These are phyloP conservation scores for Spongilla lacustris DNA, from an alignment of 37 sponge, comb jelly and placozoan species.

Conservation along the genomic window DNA sequence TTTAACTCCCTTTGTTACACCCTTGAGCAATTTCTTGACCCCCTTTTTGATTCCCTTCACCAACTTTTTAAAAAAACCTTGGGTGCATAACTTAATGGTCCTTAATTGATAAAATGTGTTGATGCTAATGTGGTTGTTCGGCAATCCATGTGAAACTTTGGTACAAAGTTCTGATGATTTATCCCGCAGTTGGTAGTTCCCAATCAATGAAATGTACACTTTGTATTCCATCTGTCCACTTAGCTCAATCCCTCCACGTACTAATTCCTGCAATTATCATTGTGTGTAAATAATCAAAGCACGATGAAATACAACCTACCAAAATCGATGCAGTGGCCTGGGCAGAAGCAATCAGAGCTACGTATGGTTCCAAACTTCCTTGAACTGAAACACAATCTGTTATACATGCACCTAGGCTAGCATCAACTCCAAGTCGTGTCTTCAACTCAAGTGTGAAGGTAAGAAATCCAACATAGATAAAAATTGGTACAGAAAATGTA, in stretches of 20 bases:
- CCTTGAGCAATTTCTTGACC: neutral
- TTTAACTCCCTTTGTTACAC: neutral
- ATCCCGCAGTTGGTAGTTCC: neutral
- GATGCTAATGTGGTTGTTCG: neutral
- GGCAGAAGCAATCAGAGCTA: neutral
- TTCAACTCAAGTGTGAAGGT: conserved; percentile 1
- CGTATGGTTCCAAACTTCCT: neutral
- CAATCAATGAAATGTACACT: conserved; percentile 1
- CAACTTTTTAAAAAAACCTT: neutral
- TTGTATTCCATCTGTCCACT: neutral
- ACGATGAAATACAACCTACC: neutral
- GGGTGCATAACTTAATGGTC: neutral
- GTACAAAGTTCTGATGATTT: conserved; percentile 1
- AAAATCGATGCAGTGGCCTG: conserved; percentile 1
- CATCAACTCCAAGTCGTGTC: conserved; percentile 1
- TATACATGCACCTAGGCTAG: neutral
- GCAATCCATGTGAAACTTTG: neutral
- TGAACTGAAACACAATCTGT: conserved; percentile 1
- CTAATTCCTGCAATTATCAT: conserved; percentile 1
- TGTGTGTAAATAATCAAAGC: neutral
- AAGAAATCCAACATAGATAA: conserved; percentile 1
- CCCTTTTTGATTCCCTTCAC: neutral
- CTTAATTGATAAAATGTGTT: conserved; percentile 1
- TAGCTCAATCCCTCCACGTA: conserved; percentile 1
- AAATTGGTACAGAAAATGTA: neutral